Percentiles rank a stretch among this genome's conserved stretches.
These are phyloP conservation scores for Eristalis arbustorum DNA, from an alignment of 2,888 invertebrate genomes.

Conservation along the genomic window DNA sequence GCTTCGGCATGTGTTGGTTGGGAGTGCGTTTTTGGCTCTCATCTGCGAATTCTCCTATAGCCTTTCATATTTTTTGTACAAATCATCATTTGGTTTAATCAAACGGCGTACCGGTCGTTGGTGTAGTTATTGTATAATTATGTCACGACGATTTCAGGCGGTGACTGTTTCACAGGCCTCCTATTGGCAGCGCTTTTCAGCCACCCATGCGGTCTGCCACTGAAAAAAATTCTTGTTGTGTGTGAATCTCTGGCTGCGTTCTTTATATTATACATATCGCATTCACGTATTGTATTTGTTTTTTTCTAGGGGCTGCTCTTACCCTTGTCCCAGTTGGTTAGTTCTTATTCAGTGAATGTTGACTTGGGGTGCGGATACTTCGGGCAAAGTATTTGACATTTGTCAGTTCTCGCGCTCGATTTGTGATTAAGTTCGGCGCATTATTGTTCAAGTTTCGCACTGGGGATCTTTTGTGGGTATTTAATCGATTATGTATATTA, in stretches of 20 bases:
- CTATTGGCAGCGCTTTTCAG: conserved; percentile 32
- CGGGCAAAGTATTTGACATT: conserved; percentile 47
- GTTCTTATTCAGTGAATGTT: conserved; percentile 45
- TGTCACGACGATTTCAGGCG: conserved; percentile 42
- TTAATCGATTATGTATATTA: conserved; percentile 46
- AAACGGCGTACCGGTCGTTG: conserved; percentile 22
- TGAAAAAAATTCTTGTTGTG: conserved; percentile 11
- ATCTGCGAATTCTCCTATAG: not conserved
- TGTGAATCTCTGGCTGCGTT: conserved; percentile 1
- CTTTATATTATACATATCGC: conserved; percentile 17
- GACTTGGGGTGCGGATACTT: conserved; percentile 25
- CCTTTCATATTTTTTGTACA: conserved; percentile 7
- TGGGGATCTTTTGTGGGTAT: conserved; percentile 33
- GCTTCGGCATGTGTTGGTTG: conserved; percentile 26
- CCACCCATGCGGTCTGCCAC: conserved; percentile 40
- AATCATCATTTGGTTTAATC: conserved; percentile 2
- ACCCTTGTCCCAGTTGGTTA: conserved; percentile 32
- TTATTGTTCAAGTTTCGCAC: conserved; percentile 9
- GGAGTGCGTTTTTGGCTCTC: conserved; percentile 33
- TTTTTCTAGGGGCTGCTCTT: conserved; percentile 33
- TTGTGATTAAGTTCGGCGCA: conserved; percentile 18
- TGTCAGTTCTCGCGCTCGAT: conserved; percentile 56
- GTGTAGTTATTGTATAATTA: conserved; percentile 37
- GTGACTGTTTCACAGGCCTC: conserved; percentile 34
- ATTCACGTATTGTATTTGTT: conserved; percentile 38